Base-by-base conservation (phyloP, 2,113 vertebrate species). In the Xenopus laevis region DNA sequence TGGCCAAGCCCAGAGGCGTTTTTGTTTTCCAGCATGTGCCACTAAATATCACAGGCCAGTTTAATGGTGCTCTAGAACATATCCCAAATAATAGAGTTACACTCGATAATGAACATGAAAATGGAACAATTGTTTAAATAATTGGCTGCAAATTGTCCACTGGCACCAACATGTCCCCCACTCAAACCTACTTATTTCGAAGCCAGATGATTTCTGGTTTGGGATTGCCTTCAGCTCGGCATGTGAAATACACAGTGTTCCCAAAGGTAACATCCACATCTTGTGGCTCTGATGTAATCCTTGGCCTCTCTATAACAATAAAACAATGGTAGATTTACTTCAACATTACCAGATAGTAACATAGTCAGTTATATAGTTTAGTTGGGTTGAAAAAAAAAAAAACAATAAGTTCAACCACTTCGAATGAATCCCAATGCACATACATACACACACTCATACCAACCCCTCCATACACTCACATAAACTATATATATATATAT, bases 151-250 rank as follows among this genome's bases (percentile, higher is more conserved):
- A 64, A 33, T 44, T 17, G 5, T 13, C 23, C 12, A 23, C 21
- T 60, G 20, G 18, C 58, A 60, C 58, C 58, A 60, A 60, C 58
- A 23, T 11, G 10, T 1, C 10, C 9, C 4, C 2, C 10, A 4
- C n/a, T 18, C 16, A 69, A 74, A 76, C 95, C 89, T 84, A 99
- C 96, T 99, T 98, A 89, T 99, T 99, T 76, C 97, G 92, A 71
- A 98, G 95, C 97, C 97, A 99, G 84, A 98, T 99, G 83, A 99
- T 99, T 92, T 99, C 96, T 33, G 97, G 97, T 86, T 99, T 99
- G 70, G 97, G 97, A 88, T 99, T 98, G 79, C 96, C 96, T 84
- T 99, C 97, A 0, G 96, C 97, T 84, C 94, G 91, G 82, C 97
- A 99, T 78, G 95, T 99, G 86, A 99, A 99, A 87, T 98, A 99